Conservation (phyloP, 2,888 invertebrate genomes). For the Pteria penguin region DNA sequence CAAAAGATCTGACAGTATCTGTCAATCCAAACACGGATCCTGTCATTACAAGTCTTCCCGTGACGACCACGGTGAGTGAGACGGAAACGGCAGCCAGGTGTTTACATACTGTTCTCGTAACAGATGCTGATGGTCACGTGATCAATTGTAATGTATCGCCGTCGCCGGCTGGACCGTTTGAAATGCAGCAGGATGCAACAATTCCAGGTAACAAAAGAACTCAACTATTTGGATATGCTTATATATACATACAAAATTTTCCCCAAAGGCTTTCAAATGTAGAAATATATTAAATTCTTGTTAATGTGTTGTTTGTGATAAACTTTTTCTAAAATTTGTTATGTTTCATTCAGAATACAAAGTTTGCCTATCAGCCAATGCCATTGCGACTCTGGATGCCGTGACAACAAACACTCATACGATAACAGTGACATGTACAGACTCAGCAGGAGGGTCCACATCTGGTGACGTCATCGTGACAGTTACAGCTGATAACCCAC, state of each 20-base stretch:
- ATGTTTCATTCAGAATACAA: slow-evolving; percentile 20
- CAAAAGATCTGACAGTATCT: slow-evolving; percentile 10
- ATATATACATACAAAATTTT: neutral
- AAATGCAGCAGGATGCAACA: slow-evolving; percentile 25
- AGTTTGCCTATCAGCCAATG: slow-evolving; percentile 22
- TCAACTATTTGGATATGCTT: neutral
- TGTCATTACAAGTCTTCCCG: slow-evolving; percentile 28
- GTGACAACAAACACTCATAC: slow-evolving; percentile 7
- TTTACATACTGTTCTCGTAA: slow-evolving; percentile 24
- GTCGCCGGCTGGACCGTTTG: slow-evolving; percentile 34
- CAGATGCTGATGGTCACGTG: slow-evolving; percentile 27
- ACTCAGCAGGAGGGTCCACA: slow-evolving; percentile 21
- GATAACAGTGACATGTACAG: slow-evolving; percentile 34
- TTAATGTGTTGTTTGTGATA: no score
- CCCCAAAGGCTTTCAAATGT: no score
- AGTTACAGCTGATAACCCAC: slow-evolving; percentile 24
- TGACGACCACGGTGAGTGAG: slow-evolving; percentile 19
- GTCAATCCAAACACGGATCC: slow-evolving; percentile 34
- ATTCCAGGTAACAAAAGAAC: slow-evolving; percentile 20
- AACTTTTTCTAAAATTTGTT: no score
- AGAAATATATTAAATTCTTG: no score
- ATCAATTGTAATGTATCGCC: slow-evolving; percentile 26
- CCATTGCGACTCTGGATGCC: slow-evolving; percentile 9
- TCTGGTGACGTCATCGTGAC: slow-evolving; percentile 5
- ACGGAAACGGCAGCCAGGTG: slow-evolving; percentile 23